These are phyloP conservation scores for Thaumatotibia leucotreta DNA, from an alignment of 1,140 invertebrate species.

Conservation along the genomic window DNA sequence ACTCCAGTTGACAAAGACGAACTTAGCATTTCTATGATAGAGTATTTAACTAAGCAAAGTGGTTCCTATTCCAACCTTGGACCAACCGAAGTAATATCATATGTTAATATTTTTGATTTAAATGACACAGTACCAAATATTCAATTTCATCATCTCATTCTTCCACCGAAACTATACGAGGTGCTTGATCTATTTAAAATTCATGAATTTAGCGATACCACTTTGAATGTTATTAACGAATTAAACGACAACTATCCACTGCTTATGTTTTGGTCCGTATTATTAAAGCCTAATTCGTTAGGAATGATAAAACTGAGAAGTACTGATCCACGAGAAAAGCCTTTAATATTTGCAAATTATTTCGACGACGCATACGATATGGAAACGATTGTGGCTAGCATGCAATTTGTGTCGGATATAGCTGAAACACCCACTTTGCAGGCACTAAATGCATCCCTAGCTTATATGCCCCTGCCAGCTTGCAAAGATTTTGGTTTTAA, in stretches of 20 bases:
- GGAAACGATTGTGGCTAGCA: conserved; percentile 79
- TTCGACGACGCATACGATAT: conserved; percentile 83
- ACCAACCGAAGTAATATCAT: conserved; percentile 23
- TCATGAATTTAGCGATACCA: conserved; percentile 52
- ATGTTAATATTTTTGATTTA: conserved; percentile 56
- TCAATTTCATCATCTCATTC: conserved; percentile 26
- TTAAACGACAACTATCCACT: conserved; percentile 51
- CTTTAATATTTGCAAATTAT: conserved; percentile 87
- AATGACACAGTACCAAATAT: conserved; percentile 29
- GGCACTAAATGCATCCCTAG: conserved; percentile 40
- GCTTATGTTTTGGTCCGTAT: conserved; percentile 47
- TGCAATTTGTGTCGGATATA: conserved; percentile 52
- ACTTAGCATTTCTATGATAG: conserved; percentile 80
- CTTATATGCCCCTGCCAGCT: conserved; percentile 22
- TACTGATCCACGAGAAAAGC: conserved; percentile 67
- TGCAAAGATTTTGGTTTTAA: conserved; percentile 18
- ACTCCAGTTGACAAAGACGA: conserved; percentile 84
- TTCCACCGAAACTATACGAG: neutral
- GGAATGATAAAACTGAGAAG: conserved; percentile 51
- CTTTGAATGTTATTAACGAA: conserved; percentile 41
- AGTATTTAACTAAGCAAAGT: conserved; percentile 81
- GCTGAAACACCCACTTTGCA: conserved; percentile 49
- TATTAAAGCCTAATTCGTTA: conserved; percentile 64
- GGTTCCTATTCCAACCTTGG: conserved; percentile 19
- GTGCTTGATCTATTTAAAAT: conserved; percentile 9